Base-by-base conservation (phyloP, 92 coral and sea anemone genomes). In the Palythoa caribaeorum region DNA sequence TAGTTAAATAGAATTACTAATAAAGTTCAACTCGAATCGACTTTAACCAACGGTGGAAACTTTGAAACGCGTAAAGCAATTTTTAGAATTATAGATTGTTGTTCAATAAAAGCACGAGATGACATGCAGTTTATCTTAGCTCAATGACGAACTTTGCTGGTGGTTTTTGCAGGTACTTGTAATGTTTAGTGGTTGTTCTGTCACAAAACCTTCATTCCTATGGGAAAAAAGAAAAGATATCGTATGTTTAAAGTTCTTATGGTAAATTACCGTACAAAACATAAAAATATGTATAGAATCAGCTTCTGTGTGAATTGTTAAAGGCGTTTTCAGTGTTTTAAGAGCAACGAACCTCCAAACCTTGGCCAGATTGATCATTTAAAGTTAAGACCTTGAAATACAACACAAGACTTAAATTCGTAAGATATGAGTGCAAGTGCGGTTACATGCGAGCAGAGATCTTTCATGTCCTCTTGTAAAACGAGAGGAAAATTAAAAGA, bases 171-270 rank as follows among this genome's bases (percentile, higher is more conserved):
- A 63, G 86, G 86, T 71, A 36, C 37, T 19, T n/a, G 0, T 51
- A 17, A 6, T 19, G 16, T 40, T 70, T 35, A 48, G 12, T 28
- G 48, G 60, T 2, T 70, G 38, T 47, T 81, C n/a, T 63, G 75
- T 63, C 85, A 80, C 85, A 63, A 73, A 59, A 48, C 9, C 2
- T 15, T 48, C 50, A 44, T 80, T 81, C 76, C 86, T 81, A 76
- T 81, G 86, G 86, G 86, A 81, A 81, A 81, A 81, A 81, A 66
- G 86, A 17, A 44, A 81, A 65, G 2, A 66, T 11, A 81, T 40
- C 86, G 76, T 81, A 65, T 81, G 86, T 81, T 81, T 48, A 63
- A 66, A 39, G 63, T 21, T 81, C 19, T 66, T 68, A 12, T 21
- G 86, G 50, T 48, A 81, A 50, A 44, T 36, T 51, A 6, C 76